Base-by-base conservation (phyloP, 1,140 invertebrate species). In the Ephestia elutella region DNA sequence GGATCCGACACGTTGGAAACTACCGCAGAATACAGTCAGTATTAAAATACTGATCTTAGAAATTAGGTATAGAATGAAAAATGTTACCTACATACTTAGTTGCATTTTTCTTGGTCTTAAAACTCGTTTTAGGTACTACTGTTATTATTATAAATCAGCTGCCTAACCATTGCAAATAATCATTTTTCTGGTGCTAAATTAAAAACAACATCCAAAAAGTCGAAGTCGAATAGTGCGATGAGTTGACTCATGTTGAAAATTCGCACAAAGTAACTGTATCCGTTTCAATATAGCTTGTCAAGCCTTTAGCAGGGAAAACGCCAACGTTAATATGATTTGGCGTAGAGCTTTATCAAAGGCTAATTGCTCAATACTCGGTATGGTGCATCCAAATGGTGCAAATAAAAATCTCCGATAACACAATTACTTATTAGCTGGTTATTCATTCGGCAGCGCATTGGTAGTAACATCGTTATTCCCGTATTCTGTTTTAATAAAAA, bases 311-410 rank as follows among this genome's bases (percentile, higher is more conserved):
- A 73, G 65, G 62, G 68, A 67, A 75, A 78, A 78, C 68, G 71
- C 69, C 65, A 68, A 65, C 55, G 74, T 68, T 80, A 85, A 85
- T 81, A 80, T 76, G 70, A 80, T 82, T 82, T 75, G 66, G 69
- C 62, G 66, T 71, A 71, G n/a, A n/a, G 70, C 65, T 76, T 53
- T 70, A 78, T 82, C 78, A 82, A 82, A 80, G 66, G 75, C 63
- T 80, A 82, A 82, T 81, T 81, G 71, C 63, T 70, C 68, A 66
- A 70, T 68, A 54, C 32, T 55, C 32, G 30, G 38, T 59, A 28
- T 32, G 38, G 25, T 35, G 35, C 48, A 50, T 38, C 11, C 25
- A 48, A 30, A 44, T 10, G 48, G 21, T 17, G 13, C 19, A n/a
- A 17, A 49, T 66, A 62, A 54, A 65, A 70, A 68, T 66, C 18